Conservation (phyloP, 1,140 invertebrate genomes). For the Drosophila melanica region DNA sequence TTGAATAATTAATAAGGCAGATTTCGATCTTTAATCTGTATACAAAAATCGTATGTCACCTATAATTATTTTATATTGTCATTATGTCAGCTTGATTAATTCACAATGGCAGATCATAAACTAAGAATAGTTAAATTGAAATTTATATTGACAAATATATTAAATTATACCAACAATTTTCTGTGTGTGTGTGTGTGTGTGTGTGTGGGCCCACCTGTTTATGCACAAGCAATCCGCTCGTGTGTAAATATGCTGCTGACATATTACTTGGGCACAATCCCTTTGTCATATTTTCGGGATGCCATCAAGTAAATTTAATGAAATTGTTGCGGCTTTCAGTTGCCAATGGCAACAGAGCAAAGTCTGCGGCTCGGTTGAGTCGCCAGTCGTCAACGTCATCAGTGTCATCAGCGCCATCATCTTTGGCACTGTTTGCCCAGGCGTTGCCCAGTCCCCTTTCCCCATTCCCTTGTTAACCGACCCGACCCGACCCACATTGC, state of each 20-base stretch:
- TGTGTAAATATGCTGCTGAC: slow-evolving; percentile 47
- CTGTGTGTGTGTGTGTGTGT: neutral
- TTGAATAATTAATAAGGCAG: neutral
- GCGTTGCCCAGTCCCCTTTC: slow-evolving; percentile 10
- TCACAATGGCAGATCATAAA: neutral
- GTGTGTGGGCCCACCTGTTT: slow-evolving; percentile 8
- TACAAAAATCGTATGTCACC: too few relatives aligned
- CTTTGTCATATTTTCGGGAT: slow-evolving; percentile 70
- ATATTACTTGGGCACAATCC: slow-evolving; percentile 45
- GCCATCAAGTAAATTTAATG: slow-evolving; percentile 68
- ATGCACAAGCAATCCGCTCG: slow-evolving; percentile 22
- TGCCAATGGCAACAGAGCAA: slow-evolving; percentile 62
- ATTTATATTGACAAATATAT: slow-evolving; percentile 2
- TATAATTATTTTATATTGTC: too few relatives aligned
- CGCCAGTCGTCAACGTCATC: slow-evolving; percentile 15
- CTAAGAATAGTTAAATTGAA: neutral
- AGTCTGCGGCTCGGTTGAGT: slow-evolving; percentile 38
- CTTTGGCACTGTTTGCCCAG: slow-evolving; percentile 44
- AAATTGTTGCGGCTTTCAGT: slow-evolving; percentile 74
- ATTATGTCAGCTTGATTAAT: neutral
- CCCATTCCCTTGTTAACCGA: neutral
- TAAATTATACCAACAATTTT: slow-evolving; percentile 20
- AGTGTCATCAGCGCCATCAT: slow-evolving; percentile 31
- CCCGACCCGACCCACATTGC: slow-evolving; percentile 10
- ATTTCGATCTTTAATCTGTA: neutral